Evolutionary conservation across 2,888 invertebrate species (phyloP), one percentile per base, ranked within the genome.

Genomic region (Rosalia funebris): DNA sequence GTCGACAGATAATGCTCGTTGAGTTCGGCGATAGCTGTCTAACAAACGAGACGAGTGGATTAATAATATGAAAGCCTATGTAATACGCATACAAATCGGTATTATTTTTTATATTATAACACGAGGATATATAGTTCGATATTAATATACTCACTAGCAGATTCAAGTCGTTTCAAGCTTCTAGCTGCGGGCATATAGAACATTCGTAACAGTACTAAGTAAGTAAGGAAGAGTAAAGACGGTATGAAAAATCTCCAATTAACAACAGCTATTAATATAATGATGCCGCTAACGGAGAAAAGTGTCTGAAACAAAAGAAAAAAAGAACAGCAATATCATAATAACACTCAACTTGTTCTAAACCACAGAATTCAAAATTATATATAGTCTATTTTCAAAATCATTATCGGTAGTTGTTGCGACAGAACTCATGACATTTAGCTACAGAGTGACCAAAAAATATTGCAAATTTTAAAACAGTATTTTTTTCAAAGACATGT

Each of bases 241-340:
- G 72, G 71, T 19, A 73, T 45, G n/a, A 73, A 19, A 42, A 73
- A 74, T 17, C 77, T 52, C 89, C 72, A 12, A 89, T 84, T 82
- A 85, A 86, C n/a, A 88, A 88, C 73, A 5, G 71, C 64, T 11
- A 74, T 70, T 20, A 75, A 50, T n/a, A 60, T 63, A 2, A 72
- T 47, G 2, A 69, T 59, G 11, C 73, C 73, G 36, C 44, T 37
- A 36, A 58, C 32, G 32, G 53, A 52, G 31, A 58, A 60, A 11
- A 45, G 0, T 16, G 39, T 53, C 62, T 64, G 15, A 47, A 62
- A 65, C 16, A 44, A n/a, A 36, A 16, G 12, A 41, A 37, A 25
- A 37, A 45, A 25, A 25, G 10, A 20, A 11, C 41, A 36, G 11
- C n/a, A 20, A 36, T 19, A 46, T 19, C 20, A 61, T 10, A 60